Conservation (phyloP, 2,888 invertebrate species). For the Shargacucullia verbasci region DNA sequence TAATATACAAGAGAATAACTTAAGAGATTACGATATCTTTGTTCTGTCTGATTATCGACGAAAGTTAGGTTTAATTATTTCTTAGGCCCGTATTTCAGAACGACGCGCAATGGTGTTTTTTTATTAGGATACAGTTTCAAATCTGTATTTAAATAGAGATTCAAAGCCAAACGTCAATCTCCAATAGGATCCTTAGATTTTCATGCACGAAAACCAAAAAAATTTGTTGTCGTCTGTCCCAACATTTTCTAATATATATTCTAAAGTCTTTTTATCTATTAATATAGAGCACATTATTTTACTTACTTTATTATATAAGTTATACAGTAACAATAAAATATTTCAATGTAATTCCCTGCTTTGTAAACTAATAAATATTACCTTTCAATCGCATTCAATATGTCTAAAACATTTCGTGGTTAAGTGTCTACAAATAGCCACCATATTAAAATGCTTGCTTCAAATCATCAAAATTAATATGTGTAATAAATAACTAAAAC, state of each 20-base stretch:
- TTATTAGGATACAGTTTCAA: no score
- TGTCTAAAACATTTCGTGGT: conserved; percentile 40
- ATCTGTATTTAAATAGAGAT: no score
- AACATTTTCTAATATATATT: background rate
- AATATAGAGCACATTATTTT: conserved; percentile 10
- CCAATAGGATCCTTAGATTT: no score
- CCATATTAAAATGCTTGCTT: conserved; percentile 62
- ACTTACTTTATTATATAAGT: conserved; percentile 12
- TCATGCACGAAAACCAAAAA: no score
- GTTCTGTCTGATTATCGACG: background rate
- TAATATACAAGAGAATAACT: background rate
- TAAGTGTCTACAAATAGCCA: conserved; percentile 59
- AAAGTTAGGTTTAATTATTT: no score
- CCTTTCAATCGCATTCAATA: conserved; percentile 46
- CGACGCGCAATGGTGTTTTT: no score
- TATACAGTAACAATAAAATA: conserved; percentile 32
- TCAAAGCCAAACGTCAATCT: no score
- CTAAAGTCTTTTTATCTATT: background rate
- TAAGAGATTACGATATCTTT: no score
- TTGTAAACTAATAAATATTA: conserved; percentile 50
- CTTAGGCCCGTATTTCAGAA: no score
- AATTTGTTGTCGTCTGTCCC: no score
- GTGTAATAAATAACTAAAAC: conserved; percentile 63
- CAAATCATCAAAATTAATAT: conserved; percentile 64
- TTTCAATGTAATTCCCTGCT: conserved; percentile 22